Evolutionary conservation across 2,797 vertebrate genomes (phyloP).

Genomic region (Alcedo quadribrachys): DNA sequence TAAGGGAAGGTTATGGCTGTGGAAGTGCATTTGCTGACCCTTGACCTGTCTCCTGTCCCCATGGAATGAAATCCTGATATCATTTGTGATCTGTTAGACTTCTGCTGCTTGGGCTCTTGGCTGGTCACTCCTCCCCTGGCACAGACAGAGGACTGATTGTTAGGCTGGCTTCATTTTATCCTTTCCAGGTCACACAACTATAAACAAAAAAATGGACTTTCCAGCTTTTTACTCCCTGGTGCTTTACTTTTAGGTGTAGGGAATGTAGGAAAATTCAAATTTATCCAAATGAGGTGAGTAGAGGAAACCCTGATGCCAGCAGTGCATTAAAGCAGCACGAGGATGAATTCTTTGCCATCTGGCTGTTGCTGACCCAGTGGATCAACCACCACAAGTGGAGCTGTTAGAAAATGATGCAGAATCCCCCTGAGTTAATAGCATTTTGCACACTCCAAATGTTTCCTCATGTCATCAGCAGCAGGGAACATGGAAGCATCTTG

Average conservation of each 20-base stretch:
- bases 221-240: not conserved
- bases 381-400: conserved; percentile 15
- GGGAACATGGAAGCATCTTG: not conserved
- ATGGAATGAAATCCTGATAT: not conserved
- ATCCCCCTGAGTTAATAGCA: conserved; percentile 28
- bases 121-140: not conserved
- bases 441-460: conserved; percentile 9
- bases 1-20: not conserved
- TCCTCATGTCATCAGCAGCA: not conserved
- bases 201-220: not conserved
- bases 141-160: not conserved
- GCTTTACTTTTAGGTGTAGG: not conserved
- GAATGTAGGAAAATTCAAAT: not conserved
- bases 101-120: not conserved
- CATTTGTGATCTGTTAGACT: not conserved
- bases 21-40: not conserved
- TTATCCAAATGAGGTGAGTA: not conserved
- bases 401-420: conserved; percentile 39
- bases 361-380: conserved; percentile 20
- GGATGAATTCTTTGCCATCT: conserved; percentile 33
- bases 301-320: not conserved
- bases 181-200: not conserved
- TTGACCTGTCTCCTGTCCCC: not conserved
- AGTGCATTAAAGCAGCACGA: not conserved
- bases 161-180: not conserved